Percentiles rank a stretch among this genome's conserved stretches.
phyloP scores from a whole-genome alignment of 2,797 vertebrate genomes.

The Gymnothorax javanicus region DNA sequence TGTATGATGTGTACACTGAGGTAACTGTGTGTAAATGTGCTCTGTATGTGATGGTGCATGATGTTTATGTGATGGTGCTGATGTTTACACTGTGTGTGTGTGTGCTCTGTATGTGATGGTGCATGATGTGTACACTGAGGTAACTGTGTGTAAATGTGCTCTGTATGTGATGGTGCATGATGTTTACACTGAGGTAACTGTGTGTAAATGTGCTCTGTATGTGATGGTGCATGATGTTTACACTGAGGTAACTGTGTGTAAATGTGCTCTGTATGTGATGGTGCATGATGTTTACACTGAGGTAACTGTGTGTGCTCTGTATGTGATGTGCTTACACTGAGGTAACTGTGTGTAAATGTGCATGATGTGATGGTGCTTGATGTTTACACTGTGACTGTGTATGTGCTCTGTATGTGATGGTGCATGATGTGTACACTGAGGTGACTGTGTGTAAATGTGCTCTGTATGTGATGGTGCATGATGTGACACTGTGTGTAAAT shows the following conservation, averaged over 20 bases:
- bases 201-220: no score
- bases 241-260: no score
- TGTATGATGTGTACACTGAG: neutral
- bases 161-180: neutral
- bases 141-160: neutral
- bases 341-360: no score
- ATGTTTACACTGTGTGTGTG: neutral
- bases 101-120: neutral
- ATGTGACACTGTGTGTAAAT: no score
- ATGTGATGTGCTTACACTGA: no score
- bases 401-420: no score
- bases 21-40: neutral
- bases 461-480: no score
- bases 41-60: neutral
- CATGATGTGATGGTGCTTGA: no score
- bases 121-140: neutral
- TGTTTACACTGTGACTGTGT: no score
- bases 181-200: neutral
- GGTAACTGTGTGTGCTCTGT: neutral
- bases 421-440: no score
- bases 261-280: neutral
- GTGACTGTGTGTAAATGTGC: no score
- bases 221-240: neutral
- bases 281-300: neutral
- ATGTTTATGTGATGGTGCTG: neutral